Conservation (phyloP, 2,113 vertebrate species). For the Leptobrachium ailaonicum region DNA sequence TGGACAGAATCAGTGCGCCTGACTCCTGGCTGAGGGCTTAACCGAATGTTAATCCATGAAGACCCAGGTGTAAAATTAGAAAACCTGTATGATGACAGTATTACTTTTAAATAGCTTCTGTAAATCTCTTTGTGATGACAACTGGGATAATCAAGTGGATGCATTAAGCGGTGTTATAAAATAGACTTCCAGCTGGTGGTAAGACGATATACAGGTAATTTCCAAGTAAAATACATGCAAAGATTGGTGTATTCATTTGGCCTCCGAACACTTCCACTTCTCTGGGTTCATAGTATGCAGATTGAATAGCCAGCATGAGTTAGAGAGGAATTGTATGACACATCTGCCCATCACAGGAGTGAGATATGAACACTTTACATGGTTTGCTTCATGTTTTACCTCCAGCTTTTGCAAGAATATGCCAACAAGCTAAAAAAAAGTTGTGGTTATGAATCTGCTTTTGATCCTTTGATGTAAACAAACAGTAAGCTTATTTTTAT, state of each 20-base stretch:
- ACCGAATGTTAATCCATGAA: neutral
- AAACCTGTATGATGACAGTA: neutral
- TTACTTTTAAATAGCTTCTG: neutral
- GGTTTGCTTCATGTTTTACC: neutral
- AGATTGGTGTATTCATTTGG: neutral
- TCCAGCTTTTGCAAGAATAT: neutral
- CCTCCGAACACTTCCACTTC: neutral
- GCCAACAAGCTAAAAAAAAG: neutral
- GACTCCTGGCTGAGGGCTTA: neutral
- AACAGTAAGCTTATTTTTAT: too few relatives aligned
- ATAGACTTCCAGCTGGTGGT: neutral
- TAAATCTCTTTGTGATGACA: neutral
- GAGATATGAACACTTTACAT: neutral
- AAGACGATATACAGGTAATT: conserved; percentile 11
- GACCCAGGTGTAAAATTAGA: neutral
- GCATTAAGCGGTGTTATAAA: neutral
- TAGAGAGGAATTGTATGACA: neutral
- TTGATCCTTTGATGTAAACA: too few relatives aligned
- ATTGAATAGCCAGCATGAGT: neutral
- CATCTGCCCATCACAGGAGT: neutral
- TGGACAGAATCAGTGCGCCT: too few relatives aligned
- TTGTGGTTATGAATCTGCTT: too few relatives aligned
- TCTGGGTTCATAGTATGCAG: neutral
- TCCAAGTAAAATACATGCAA: neutral
- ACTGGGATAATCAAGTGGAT: neutral